These are phyloP conservation scores for Rhinophrynus dorsalis DNA, from an alignment of 2,797 vertebrate genomes.

Conservation along the genomic window DNA sequence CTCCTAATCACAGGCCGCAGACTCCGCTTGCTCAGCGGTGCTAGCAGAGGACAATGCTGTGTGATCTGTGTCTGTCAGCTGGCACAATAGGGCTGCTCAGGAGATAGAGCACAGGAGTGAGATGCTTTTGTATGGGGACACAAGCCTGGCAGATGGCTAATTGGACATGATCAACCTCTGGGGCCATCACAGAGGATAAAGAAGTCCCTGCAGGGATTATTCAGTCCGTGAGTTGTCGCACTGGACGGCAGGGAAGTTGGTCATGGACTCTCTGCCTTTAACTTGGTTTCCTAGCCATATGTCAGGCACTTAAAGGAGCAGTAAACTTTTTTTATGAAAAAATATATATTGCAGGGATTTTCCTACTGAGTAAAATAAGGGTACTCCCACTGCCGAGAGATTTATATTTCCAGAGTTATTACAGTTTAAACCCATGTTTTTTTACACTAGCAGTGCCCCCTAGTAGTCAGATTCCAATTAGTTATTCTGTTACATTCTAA, in stretches of 20 bases:
- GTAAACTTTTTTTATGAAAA: too few relatives aligned
- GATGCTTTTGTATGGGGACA: conserved; percentile 57
- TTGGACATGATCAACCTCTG: conserved; percentile 76
- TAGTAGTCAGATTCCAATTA: too few relatives aligned
- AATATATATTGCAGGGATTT: too few relatives aligned
- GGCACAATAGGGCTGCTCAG: conserved; percentile 65
- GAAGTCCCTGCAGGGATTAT: conserved; percentile 69
- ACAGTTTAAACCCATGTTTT: too few relatives aligned
- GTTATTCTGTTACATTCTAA: too few relatives aligned
- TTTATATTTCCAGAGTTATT: too few relatives aligned
- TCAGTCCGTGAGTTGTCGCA: conserved; percentile 37
- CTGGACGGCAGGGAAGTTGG: conserved; percentile 45
- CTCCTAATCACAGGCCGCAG: conserved; percentile 60
- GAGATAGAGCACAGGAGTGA: conserved; percentile 44
- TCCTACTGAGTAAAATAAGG: too few relatives aligned
- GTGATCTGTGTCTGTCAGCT: conserved; percentile 65
- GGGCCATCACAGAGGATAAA: conserved; percentile 59
- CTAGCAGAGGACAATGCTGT: conserved; percentile 63
- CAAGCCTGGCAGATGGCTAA: conserved; percentile 83
- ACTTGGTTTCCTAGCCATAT: conserved; percentile 53
- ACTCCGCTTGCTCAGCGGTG: conserved; percentile 30
- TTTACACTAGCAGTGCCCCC: too few relatives aligned
- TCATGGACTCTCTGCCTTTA: conserved; percentile 46
- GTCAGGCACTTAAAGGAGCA: conserved; percentile 31
- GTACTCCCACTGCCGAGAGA: too few relatives aligned